Base-by-base conservation (phyloP, 2,888 invertebrate genomes). In the Calephelis perditalis region DNA sequence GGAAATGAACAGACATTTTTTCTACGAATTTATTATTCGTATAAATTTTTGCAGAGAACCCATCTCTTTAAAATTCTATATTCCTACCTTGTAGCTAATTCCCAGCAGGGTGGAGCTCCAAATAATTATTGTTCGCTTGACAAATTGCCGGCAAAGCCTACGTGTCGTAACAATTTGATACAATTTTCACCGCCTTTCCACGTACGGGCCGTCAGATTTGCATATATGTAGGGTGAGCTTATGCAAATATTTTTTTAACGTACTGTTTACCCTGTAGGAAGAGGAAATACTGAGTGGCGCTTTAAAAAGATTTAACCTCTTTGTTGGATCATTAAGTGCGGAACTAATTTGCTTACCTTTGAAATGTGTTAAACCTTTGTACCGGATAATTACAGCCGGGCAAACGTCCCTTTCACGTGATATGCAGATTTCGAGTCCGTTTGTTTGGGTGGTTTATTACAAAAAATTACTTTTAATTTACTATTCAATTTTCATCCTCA, bases 321-420 rank as follows among this genome's bases (percentile, higher is more conserved):
- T 89, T 88, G 89, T 86, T 87, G 89, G 89, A 85, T 87, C 89
- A 90, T 89, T 90, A 90, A 87, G 83, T 88, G 80, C 80, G 86
- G 86, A 88, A 88, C 88, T 90, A 90, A 90, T 90, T 90, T 89
- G 89, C 87, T 87, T 88, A 89, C 89, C 88, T 90, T 88, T 88
- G 86, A 86, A 89, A 90, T 86, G 89, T 88, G 89, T 84, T 83
- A 83, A 69, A 81, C 81, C 86, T 84, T 81, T 83, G 83, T 84
- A 81, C 81, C 82, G 79, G 75, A 80, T 86, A 86, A 89, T 90
- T 86, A 83, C 81, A 76, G 78, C 71, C 68, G 79, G 81, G 82
- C 78, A 75, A 79, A 74, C 73, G 79, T 78, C 71, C 79, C 81
- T 70, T 84, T 83, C 78, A 81, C 82, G 82, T 84, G 86, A 89